Conservation (phyloP, 2,888 invertebrate genomes). For the Apamea monoglypha region DNA sequence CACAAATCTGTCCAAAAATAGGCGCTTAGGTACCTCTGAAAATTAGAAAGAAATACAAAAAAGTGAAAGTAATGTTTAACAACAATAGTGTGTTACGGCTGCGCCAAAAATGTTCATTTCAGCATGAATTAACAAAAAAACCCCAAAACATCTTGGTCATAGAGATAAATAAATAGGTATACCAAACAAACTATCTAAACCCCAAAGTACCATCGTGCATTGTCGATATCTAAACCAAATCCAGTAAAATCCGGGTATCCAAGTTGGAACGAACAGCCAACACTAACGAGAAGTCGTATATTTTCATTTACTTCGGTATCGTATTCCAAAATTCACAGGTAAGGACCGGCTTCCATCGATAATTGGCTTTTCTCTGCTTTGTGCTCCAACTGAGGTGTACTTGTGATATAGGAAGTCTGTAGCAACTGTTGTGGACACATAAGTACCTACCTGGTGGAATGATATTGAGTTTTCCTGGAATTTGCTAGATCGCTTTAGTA, state of each 20-base stretch:
- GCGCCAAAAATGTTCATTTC: not conserved
- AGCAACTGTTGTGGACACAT: constrained; percentile 13
- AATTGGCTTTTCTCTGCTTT: constrained; percentile 65
- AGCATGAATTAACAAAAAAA: not conserved
- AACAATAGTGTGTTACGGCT: not conserved
- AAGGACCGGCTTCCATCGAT: constrained; percentile 56
- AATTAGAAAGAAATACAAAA: not conserved
- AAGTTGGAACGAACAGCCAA: constrained; percentile 51
- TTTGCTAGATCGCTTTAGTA: constrained; percentile 5
- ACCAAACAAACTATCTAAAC: constrained; percentile 5
- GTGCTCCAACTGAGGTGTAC: constrained; percentile 29
- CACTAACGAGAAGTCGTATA: constrained; percentile 63
- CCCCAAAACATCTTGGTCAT: not conserved
- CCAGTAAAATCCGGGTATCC: constrained; percentile 42
- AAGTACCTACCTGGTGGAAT: not conserved
- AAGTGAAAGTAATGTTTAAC: not conserved
- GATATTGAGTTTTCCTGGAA: constrained; percentile 3
- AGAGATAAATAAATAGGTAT: not conserved
- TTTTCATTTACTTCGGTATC: constrained; percentile 63
- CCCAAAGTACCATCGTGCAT: constrained; percentile 7
- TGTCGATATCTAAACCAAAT: constrained; percentile 48
- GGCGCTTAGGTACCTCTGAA: not conserved
- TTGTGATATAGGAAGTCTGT: constrained; percentile 4
- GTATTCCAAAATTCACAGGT: constrained; percentile 57
- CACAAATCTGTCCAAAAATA: not conserved